Evolutionary conservation across 2,888 invertebrate species (phyloP), one percentile per base, ranked within the genome.

Genomic region (Melieria omissa): DNA sequence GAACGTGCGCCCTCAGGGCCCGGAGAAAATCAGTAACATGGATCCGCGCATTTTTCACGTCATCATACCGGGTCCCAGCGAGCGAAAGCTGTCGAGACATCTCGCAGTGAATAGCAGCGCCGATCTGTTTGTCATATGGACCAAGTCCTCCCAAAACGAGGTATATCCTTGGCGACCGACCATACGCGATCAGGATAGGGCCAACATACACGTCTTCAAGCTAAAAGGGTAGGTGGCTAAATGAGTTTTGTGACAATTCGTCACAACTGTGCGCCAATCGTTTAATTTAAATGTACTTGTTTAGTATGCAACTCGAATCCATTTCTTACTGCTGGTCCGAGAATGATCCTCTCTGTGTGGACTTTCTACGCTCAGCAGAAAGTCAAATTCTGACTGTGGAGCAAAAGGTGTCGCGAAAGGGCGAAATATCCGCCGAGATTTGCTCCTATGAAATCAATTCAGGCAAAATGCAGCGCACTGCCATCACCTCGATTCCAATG

Each of bases 121-220:
- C 62, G 87, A 87, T 79, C 77, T 89, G 86, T 88, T 94, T 61
- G 89, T 95, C 42, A 91, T 96, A 58, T 97, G 97, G 96, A 96
- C 96, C 87, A 91, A 93, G 79, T 92, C 92, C 54, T 91, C 92
- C 9, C 91, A 92, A 76, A 93, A 94, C 75, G 96, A 97, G 84
- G 95, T 97, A 0, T 96, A 95, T 81, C 97, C 97, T 0, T 97
- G 97, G 97, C 93, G 94, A 82, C 97, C 97, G 12, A 89, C 94
- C 61, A 90, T 92, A 47, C 91, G 92, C 81, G 92, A 95, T 79
- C 93, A 94, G 83, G 96, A 97, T 85, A 90, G 95, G 77, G 95
- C 96, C 7, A 97, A 97, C 86, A 89, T 97, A 73, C 94, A 96
- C 83, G 89, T 97, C 0, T 95, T 96, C 81, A 89, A 90, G 76